phyloP scores from a whole-genome alignment of 2,797 vertebrate genomes.

The Parauchenoglanis ngamensis region DNA sequence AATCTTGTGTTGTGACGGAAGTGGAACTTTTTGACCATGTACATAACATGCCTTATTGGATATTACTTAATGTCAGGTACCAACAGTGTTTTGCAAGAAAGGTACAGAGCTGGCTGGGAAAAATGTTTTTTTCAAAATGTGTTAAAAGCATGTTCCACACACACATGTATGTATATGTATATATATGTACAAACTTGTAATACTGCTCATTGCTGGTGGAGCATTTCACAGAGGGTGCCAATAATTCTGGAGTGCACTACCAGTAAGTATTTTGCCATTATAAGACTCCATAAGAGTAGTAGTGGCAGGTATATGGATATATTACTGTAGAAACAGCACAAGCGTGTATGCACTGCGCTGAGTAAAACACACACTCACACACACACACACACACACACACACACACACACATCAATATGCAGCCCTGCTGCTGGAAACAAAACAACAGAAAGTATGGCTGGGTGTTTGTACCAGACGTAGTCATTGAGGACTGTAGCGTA shows the following conservation, averaged over 20 bases:
- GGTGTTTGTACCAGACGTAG: background rate
- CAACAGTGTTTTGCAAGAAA: background rate
- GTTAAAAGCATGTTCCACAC: background rate
- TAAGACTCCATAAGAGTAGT: background rate
- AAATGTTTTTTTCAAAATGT: background rate
- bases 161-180: background rate
- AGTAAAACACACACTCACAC: background rate
- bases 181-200: background rate
- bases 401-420: background rate
- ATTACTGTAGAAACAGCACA: background rate
- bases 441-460: background rate
- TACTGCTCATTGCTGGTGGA: background rate
- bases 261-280: background rate
- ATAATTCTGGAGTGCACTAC: background rate
- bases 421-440: constrained; percentile 6
- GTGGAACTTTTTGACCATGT: no score
- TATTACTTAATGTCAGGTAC: background rate
- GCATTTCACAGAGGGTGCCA: background rate
- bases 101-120: background rate
- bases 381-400: background rate
- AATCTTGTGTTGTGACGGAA: background rate
- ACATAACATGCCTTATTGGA: background rate
- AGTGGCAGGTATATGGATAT: background rate
- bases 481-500: background rate
- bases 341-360: background rate